phyloP scores from a whole-genome alignment of 2,888 invertebrate genomes.

The Dermolepida albohirtum region DNA sequence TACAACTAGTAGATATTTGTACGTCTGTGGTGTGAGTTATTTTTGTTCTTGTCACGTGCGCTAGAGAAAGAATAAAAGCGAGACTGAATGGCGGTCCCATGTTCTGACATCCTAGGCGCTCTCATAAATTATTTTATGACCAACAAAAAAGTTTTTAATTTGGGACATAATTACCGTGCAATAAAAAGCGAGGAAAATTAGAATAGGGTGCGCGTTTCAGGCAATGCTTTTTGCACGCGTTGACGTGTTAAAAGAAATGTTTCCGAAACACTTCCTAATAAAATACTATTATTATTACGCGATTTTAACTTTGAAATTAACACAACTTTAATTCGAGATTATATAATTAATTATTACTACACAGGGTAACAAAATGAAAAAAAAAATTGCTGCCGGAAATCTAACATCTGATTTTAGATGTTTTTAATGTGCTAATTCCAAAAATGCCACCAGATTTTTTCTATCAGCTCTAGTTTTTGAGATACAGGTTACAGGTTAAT shows the following conservation, averaged over 20 bases:
- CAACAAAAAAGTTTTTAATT: slow-evolving; percentile 45
- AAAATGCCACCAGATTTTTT: too few species aligned
- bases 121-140: slow-evolving; percentile 46
- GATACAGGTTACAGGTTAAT: too few species aligned
- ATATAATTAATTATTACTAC: too few species aligned
- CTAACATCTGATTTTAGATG: too few species aligned
- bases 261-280: slow-evolving; percentile 23
- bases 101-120: slow-evolving; percentile 25
- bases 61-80: slow-evolving; percentile 45
- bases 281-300: not conserved
- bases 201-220: slow-evolving; percentile 16
- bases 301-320: slow-evolving; percentile 5
- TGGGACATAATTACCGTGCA: slow-evolving; percentile 33
- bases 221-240: not conserved
- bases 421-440: too few species aligned
- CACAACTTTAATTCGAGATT: not conserved
- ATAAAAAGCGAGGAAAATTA: slow-evolving; percentile 32
- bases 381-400: too few species aligned
- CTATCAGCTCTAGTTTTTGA: too few species aligned
- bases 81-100: slow-evolving; percentile 29
- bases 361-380: too few species aligned
- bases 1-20: slow-evolving; percentile 33
- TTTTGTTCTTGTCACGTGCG: slow-evolving; percentile 46
- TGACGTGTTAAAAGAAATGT: slow-evolving; percentile 8
- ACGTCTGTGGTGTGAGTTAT: slow-evolving; percentile 29